Evolutionary conservation across 2,888 invertebrate species (phyloP), one percentile per base, ranked within the genome.

Genomic region (Pseudolycoriella hygida): DNA sequence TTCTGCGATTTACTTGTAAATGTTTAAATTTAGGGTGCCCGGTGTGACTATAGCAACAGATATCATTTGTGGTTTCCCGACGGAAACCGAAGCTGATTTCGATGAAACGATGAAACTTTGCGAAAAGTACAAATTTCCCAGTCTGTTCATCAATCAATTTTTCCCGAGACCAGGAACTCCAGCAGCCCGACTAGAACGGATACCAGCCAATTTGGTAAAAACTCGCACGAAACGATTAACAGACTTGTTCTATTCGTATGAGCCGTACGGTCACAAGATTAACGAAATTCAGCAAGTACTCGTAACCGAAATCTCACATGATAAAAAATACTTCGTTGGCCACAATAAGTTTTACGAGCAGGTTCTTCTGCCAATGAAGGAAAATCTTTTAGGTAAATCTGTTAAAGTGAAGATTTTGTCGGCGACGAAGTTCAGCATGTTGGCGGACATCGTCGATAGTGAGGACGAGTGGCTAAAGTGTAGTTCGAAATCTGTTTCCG

Each of bases 51-150:
- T 98, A 56, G 96, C 94, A 0, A 98, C 97, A 0, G 97, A 98
- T 60, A 85, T 98, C 40, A 98, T 98, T 56, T 96, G 96, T 62
- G 97, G 97, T 1, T 98, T 97, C 66, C 98, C 98, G 0, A 92
- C 90, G 0, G 98, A 98, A 69, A 92, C 88, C 0, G 83, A 81
- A 40, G 62, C 67, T 11, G 88, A 98, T 64, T 98, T 98, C 65
- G 75, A 82, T 42, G 81, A 88, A 50, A 96, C 94, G 0, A 67
- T 94, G 70, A 60, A 68, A 0, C 68, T 98, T 1, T 93, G 97
- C 52, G 67, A 68, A 50, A 78, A 86, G 58, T 86, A 94, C 62
- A 76, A 79, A 53, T 98, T 98, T 63, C 88, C 94, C 0, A 83
- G 85, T 55, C 72, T 98, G 5, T 98, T 96, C 64, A 97, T 97